These are phyloP conservation scores for Coreoperca whiteheadi DNA, from an alignment of 2,113 vertebrate species.

Conservation along the genomic window DNA sequence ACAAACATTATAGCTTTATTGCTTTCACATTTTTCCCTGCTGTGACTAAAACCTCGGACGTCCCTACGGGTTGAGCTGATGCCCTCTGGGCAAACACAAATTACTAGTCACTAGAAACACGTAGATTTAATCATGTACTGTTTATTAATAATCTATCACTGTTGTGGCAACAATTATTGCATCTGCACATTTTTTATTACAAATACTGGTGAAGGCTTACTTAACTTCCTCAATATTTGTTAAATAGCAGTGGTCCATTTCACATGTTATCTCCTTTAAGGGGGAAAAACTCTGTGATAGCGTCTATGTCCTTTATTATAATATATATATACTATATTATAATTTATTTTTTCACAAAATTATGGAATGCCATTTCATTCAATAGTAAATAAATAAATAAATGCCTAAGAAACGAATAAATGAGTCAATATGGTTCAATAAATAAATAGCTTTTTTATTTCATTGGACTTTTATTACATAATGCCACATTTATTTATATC, in stretches of 20 bases:
- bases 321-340: no score
- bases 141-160: background rate
- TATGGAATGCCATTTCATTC: no score
- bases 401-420: no score
- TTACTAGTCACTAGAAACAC: background rate
- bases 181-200: background rate
- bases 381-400: no score
- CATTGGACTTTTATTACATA: no score
- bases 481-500: no score
- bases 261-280: background rate
- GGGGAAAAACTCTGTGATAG: background rate
- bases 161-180: background rate
- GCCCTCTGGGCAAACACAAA: slow-evolving; percentile 18
- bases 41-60: slow-evolving; percentile 31
- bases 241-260: background rate
- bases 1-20: slow-evolving; percentile 49
- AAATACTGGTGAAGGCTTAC: background rate
- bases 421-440: slow-evolving; percentile 14
- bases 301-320: background rate
- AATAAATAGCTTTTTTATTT: no score
- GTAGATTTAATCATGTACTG: background rate
- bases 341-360: background rate
- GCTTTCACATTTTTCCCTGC: slow-evolving; percentile 35
- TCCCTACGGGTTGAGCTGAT: slow-evolving; percentile 18
- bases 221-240: background rate